phyloP scores from a whole-genome alignment of 30 jellyfish, hydroid and myxozoan species.

The Turritopsis rubra region DNA sequence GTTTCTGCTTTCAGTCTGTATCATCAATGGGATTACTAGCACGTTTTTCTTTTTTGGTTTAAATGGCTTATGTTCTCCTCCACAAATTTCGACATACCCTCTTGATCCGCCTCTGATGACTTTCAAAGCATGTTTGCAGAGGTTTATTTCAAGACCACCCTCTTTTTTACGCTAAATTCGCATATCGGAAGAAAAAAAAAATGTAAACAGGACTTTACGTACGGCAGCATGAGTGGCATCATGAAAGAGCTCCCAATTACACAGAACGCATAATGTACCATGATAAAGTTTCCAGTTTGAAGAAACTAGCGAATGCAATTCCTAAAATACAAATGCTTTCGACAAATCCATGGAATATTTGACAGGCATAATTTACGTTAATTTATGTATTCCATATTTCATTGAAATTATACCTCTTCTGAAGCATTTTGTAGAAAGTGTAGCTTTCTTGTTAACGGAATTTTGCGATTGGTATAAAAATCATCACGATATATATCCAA shows the following conservation, averaged over 20 bases:
- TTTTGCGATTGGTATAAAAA: slow-evolving; percentile 54
- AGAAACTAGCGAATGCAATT: slow-evolving; percentile 13
- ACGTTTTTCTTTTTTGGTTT: too few species aligned
- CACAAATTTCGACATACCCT: too few species aligned
- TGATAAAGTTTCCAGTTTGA: slow-evolving; percentile 49
- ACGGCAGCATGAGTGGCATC: slow-evolving; percentile 41
- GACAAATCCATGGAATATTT: too few species aligned
- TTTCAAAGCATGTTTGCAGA: too few species aligned
- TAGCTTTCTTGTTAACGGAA: not conserved
- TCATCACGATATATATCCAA: slow-evolving; percentile 58
- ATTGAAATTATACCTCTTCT: not conserved
- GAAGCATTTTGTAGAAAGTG: slow-evolving; percentile 10
- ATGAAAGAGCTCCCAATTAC: slow-evolving; percentile 59
- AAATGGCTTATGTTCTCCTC: too few species aligned
- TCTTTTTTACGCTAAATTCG: not conserved
- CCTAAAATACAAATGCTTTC: slow-evolving; percentile 28
- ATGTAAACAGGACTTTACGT: not conserved
- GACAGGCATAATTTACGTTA: too few species aligned
- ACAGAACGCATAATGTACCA: slow-evolving; percentile 51
- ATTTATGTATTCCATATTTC: too few species aligned
- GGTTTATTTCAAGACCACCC: too few species aligned
- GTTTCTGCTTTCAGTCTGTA: too few species aligned
- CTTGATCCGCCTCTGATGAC: too few species aligned
- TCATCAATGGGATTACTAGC: too few species aligned
- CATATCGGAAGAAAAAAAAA: not conserved